These are phyloP conservation scores for Paratilapia polleni DNA, from an alignment of 2,113 vertebrate genomes.

Conservation along the genomic window DNA sequence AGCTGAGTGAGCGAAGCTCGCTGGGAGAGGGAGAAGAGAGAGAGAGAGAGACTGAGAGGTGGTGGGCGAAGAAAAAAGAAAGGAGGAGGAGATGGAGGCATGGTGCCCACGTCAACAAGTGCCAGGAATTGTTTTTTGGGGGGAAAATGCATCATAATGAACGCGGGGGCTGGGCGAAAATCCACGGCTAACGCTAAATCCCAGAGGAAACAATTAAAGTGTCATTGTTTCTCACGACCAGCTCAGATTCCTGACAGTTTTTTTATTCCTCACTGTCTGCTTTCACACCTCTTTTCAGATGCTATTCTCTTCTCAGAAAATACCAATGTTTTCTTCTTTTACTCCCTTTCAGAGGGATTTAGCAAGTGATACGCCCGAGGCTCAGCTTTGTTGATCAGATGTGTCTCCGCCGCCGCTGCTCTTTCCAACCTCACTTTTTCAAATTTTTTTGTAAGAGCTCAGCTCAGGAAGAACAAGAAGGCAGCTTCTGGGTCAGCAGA, in stretches of 20 bases:
- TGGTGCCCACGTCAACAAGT: constrained; percentile 67
- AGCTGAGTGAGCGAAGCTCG: constrained; percentile 56
- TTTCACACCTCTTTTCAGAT: constrained; percentile 34
- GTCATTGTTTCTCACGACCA: constrained; percentile 48
- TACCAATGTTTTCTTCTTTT: not conserved
- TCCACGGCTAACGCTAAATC: constrained; percentile 60
- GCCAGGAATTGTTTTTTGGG: constrained; percentile 52
- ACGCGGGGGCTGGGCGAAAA: constrained; percentile 41
- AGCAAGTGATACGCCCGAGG: constrained; percentile 37
- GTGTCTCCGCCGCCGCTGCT: not conserved
- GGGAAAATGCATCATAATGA: constrained; percentile 60
- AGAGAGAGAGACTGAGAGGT: constrained; percentile 45
- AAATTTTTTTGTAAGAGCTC: not conserved
- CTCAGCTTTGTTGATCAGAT: constrained; percentile 40
- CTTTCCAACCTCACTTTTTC: constrained; percentile 13
- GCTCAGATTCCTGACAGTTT: constrained; percentile 24
- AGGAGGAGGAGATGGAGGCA: constrained; percentile 58
- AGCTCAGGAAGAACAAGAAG: not conserved
- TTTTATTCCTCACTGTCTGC: not conserved
- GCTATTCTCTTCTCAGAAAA: constrained; percentile 8
- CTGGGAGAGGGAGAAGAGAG: constrained; percentile 35
- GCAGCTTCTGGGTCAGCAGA: constrained; percentile 47
- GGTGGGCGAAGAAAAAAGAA: constrained; percentile 46
- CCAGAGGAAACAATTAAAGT: constrained; percentile 77
- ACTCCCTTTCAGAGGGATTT: constrained; percentile 41